Conservation (phyloP, 2,888 invertebrate species). For the Drosophila meridiana region DNA sequence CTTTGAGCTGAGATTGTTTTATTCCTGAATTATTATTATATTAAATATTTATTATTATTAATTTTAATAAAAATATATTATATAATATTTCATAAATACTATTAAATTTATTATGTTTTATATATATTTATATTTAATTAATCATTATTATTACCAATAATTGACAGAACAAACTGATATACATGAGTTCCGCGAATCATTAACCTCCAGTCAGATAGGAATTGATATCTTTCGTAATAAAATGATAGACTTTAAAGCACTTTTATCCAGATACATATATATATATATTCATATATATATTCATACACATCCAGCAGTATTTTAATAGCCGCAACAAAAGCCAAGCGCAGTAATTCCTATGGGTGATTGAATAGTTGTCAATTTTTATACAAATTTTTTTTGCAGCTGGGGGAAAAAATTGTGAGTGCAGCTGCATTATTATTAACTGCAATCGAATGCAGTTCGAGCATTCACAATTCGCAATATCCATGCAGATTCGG, state of each 20-base stretch:
- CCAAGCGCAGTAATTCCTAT: constrained; percentile 7
- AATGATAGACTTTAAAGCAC: background rate
- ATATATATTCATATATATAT: background rate
- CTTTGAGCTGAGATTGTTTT: background rate
- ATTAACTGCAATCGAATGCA: constrained; percentile 50
- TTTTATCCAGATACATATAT: background rate
- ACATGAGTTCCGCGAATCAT: too few relatives aligned
- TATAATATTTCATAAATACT: too few relatives aligned
- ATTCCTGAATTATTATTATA: background rate
- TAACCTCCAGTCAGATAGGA: too few relatives aligned
- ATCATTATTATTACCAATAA: too few relatives aligned
- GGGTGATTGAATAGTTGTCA: constrained; percentile 31
- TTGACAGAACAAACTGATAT: too few relatives aligned
- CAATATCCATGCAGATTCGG: constrained; percentile 56
- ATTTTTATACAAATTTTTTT: constrained; percentile 5
- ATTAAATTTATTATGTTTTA: too few relatives aligned
- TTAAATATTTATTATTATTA: too few relatives aligned
- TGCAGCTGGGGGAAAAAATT: background rate
- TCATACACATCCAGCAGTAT: background rate
- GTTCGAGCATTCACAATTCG: constrained; percentile 36
- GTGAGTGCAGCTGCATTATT: constrained; percentile 43
- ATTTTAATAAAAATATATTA: background rate
- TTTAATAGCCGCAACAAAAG: background rate
- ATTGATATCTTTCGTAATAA: background rate
- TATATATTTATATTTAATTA: too few relatives aligned